Evolutionary conservation across 2,888 invertebrate species (phyloP).

Genomic region (Gortyna flavago): DNA sequence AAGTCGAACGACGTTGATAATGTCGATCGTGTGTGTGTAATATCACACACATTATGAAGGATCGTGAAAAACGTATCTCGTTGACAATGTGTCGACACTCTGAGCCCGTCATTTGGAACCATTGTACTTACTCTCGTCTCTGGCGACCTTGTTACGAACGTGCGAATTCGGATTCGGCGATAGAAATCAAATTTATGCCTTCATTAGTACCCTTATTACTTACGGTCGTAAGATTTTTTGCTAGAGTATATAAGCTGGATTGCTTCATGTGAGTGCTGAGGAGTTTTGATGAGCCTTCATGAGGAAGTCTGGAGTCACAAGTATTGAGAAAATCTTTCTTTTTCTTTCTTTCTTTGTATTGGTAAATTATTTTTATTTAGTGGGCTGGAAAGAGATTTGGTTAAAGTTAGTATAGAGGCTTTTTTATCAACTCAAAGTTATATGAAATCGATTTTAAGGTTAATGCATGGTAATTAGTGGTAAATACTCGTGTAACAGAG

Average conservation of each 20-base stretch:
- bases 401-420: not conserved
- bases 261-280: constrained; percentile 12
- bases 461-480: not conserved
- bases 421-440: not conserved
- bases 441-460: not conserved
- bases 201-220: constrained; percentile 53
- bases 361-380: constrained; percentile 4
- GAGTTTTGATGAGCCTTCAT: constrained; percentile 16
- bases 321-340: constrained; percentile 21
- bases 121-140: constrained; percentile 54
- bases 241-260: constrained; percentile 22
- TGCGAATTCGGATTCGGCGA: constrained; percentile 42
- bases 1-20: not conserved
- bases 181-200: constrained; percentile 62
- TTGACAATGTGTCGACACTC: constrained; percentile 57
- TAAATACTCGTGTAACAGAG: too few species aligned
- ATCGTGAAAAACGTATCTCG: constrained; percentile 30
- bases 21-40: not conserved
- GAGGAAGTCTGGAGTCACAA: constrained; percentile 11
- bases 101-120: constrained; percentile 48
- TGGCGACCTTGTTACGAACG: constrained; percentile 45
- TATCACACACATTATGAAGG: constrained; percentile 13
- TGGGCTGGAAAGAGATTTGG: not conserved
- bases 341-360: too few species aligned
- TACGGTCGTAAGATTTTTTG: constrained; percentile 33